phyloP scores from a whole-genome alignment of 2,888 invertebrate genomes.

The Pseudococcus jackbeardsleyi region DNA sequence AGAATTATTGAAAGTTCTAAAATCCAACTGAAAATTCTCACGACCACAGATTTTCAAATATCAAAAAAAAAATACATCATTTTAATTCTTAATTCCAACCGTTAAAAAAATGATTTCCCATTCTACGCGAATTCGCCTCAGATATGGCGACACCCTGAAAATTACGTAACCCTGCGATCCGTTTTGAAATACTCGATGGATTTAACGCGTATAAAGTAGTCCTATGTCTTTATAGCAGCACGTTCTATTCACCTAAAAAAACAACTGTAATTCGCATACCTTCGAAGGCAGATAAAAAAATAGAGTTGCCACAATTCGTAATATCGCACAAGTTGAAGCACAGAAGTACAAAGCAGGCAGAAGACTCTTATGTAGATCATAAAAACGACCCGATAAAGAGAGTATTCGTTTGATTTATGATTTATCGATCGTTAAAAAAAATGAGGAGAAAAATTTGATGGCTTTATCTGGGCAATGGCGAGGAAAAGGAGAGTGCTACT shows the following conservation, averaged over 20 bases:
- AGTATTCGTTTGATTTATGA: slow-evolving; percentile 32
- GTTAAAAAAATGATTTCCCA: not conserved
- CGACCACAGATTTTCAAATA: not conserved
- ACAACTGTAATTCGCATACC: not conserved
- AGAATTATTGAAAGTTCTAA: too few species aligned
- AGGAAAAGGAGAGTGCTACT: not conserved
- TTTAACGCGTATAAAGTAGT: slow-evolving; percentile 4
- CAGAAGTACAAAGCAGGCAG: not conserved
- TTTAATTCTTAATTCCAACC: not conserved
- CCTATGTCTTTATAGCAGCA: not conserved
- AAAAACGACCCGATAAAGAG: slow-evolving; percentile 15
- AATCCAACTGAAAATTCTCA: too few species aligned
- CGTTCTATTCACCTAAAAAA: slow-evolving; percentile 2
- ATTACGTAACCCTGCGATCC: not conserved
- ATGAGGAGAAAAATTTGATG: not conserved
- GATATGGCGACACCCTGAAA: not conserved
- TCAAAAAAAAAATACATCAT: not conserved
- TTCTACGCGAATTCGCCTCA: not conserved
- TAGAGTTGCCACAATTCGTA: not conserved
- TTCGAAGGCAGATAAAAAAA: not conserved
- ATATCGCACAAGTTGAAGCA: not conserved
- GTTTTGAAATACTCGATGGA: slow-evolving; percentile 24
- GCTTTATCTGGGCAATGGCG: slow-evolving; percentile 9
- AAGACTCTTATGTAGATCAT: slow-evolving; percentile 24
- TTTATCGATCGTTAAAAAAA: slow-evolving; percentile 28